These are phyloP conservation scores for Hemicentrotus pulcherrimus DNA, from an alignment of 35 echinoderm and acorn worm genomes.

Conservation along the genomic window DNA sequence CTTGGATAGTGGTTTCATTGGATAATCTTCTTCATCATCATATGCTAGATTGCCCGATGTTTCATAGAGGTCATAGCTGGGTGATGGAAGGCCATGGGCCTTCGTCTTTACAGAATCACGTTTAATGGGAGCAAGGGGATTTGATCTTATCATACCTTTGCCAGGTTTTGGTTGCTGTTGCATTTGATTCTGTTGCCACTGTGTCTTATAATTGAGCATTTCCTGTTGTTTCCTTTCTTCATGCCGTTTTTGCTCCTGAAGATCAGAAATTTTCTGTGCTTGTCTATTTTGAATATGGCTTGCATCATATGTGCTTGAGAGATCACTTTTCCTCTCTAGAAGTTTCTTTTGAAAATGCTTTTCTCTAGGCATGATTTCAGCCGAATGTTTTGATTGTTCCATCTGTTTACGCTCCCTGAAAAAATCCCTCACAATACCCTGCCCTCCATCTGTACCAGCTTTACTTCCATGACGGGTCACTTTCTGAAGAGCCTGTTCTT, in stretches of 20 bases:
- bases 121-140: conserved; percentile 75
- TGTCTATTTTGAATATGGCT: conserved; percentile 8
- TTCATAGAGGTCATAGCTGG: conserved; percentile 55
- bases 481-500: conserved; percentile 64
- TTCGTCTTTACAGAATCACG: conserved; percentile 38
- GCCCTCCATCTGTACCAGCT: background rate
- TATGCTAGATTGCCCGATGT: conserved; percentile 45
- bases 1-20: conserved; percentile 40
- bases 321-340: background rate
- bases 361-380: conserved; percentile 48
- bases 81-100: conserved; percentile 7
- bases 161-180: conserved; percentile 36
- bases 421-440: conserved; percentile 86
- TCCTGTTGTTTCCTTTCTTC: conserved; percentile 49
- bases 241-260: conserved; percentile 43
- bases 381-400: conserved; percentile 52
- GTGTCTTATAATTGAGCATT: conserved; percentile 8
- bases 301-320: conserved; percentile 25
- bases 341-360: conserved; percentile 69
- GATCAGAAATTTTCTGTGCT: conserved; percentile 3
- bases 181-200: conserved; percentile 38
- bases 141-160: conserved; percentile 49
- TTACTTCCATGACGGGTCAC: conserved; percentile 19
- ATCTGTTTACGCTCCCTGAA: conserved; percentile 72
- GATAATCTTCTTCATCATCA: conserved; percentile 27